Evolutionary conservation across 1,140 invertebrate species (phyloP), one percentile per base, ranked within the genome.

Genomic region (Metopolophium dirhodum): DNA sequence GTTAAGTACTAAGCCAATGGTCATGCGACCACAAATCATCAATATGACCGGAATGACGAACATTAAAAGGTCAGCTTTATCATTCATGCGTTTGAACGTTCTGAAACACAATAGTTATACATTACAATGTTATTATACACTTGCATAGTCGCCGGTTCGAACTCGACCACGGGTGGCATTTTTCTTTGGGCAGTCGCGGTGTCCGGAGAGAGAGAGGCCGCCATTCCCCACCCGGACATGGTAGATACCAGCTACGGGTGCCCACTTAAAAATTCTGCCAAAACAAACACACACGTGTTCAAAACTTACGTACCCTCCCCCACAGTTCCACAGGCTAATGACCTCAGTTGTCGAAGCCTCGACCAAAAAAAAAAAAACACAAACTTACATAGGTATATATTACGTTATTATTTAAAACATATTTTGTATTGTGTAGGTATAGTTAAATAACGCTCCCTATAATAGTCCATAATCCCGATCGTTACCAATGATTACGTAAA

Each of bases 1-100:
- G 35, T 14, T 41, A 26, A 93, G 7, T 2, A 94, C 18, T 41
- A 45, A 87, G 51, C 30, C 18, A 7, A 77, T 37, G n/a, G 89
- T 11, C 83, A 94, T 88, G 49, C 54, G 45, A 7, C 95, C 95
- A 14, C 95, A 94, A 20, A 96, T 92, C 37, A 95, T 95, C 96
- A 97, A 96, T 2, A 95, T 85, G 0, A 95, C 9, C 1, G 96
- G 96, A 11, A 97, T 94, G 7, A 95, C 94, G 7, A 96, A 95
- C 20, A 96, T 95, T 35, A 97, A 87, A 0, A 96, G 93, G 94
- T 95, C 95, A 93, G 95, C 94, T 94, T 94, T 94, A 85, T 95
- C 94, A 94, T 95, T 94, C 2, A 41, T 93, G 3, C 45, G 49
- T 14, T 83, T 93, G 6, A 93, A 83, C 37, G 91, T 93, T 85